Conservation (phyloP, 2,113 vertebrate species). For the Carollia perspicillata region DNA sequence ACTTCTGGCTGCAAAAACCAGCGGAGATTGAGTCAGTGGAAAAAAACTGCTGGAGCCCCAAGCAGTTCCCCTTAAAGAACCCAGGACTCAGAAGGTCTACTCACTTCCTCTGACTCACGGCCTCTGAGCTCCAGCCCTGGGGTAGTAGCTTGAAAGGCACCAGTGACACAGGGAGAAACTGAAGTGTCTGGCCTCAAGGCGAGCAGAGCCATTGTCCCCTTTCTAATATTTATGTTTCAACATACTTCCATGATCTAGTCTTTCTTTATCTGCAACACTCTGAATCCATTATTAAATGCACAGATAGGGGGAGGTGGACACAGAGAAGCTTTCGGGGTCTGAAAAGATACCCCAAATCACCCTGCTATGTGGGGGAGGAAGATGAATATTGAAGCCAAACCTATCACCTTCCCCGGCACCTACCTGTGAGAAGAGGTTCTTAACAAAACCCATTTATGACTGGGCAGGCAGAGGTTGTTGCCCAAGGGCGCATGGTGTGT, state of each 20-base stretch:
- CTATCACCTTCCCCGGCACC: neutral
- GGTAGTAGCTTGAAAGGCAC: too few species aligned
- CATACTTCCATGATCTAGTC: neutral
- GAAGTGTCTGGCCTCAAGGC: too few species aligned
- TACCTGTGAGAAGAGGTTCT: neutral
- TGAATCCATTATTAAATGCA: neutral
- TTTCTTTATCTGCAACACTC: neutral
- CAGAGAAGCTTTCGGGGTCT: neutral
- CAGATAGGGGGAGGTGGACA: neutral
- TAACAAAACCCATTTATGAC: neutral
- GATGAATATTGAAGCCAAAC: neutral
- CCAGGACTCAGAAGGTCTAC: too few species aligned
- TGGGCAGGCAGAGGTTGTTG: neutral
- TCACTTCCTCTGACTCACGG: too few species aligned
- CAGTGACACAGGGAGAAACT: too few species aligned
- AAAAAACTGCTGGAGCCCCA: too few species aligned
- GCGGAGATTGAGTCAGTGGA: too few species aligned
- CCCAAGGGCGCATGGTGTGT: neutral
- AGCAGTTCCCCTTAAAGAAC: too few species aligned
- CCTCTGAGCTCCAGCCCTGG: too few species aligned
- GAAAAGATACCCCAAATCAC: neutral
- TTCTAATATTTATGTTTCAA: neutral
- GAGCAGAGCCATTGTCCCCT: too few species aligned
- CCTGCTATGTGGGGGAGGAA: neutral
- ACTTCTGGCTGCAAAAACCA: too few species aligned